Conservation (phyloP, 1,140 invertebrate genomes). For the Pseudachorutes palmiensis region DNA sequence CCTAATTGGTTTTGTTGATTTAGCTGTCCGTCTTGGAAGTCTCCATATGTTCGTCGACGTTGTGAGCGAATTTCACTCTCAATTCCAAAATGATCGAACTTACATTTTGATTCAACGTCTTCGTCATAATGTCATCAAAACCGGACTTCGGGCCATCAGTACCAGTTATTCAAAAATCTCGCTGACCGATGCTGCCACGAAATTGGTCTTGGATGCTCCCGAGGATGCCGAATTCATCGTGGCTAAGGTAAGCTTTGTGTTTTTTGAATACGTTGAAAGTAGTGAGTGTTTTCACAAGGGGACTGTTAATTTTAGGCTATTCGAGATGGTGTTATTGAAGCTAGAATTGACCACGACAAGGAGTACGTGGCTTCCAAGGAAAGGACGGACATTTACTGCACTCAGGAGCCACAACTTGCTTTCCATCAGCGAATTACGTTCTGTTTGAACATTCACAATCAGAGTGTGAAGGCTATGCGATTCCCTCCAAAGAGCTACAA, state of each 20-base stretch:
- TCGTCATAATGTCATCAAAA: conserved; percentile 98
- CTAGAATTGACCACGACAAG: conserved; percentile 86
- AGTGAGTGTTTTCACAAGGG: too few relatives aligned
- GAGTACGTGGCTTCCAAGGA: conserved; percentile 97
- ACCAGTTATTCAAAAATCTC: conserved; percentile 95
- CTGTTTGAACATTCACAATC: conserved; percentile 95
- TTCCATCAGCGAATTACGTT: conserved; percentile 98
- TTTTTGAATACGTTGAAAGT: too few relatives aligned
- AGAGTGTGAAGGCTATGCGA: conserved; percentile 96
- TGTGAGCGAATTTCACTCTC: conserved; percentile 75
- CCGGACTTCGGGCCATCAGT: conserved; percentile 92
- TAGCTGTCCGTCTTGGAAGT: conserved; percentile 88
- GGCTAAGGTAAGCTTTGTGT: conserved; percentile 59
- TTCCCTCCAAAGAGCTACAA: conserved; percentile 99
- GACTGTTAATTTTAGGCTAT: conserved; percentile 62
- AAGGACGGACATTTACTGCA: conserved; percentile 93
- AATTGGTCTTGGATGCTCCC: conserved; percentile 84
- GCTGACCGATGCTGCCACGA: conserved; percentile 84
- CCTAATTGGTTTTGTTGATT: conserved; percentile 28
- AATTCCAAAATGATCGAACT: conserved; percentile 83
- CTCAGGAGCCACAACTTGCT: conserved; percentile 87
- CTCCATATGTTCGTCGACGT: conserved; percentile 89
- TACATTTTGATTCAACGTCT: conserved; percentile 89
- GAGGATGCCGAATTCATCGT: conserved; percentile 99
- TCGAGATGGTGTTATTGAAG: conserved; percentile 96